These are phyloP conservation scores for Pammene aurita DNA, from an alignment of 2,888 invertebrate genomes.

Conservation along the genomic window DNA sequence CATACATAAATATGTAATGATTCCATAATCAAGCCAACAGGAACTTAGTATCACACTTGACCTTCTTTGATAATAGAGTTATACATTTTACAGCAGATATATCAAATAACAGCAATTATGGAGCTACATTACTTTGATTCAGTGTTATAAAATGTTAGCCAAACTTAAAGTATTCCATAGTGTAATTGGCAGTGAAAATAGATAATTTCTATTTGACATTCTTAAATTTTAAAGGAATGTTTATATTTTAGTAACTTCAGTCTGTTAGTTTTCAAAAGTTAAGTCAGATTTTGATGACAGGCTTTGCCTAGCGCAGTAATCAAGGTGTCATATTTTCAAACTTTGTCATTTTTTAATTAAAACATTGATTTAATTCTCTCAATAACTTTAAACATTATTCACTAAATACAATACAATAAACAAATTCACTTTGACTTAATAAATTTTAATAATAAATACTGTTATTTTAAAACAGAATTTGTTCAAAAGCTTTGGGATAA, in stretches of 20 bases:
- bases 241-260: neutral
- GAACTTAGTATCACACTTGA: slow-evolving; percentile 12
- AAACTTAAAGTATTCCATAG: too few species aligned
- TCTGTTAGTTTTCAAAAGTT: too few species aligned
- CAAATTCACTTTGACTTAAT: too few species aligned
- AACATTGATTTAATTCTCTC: too few species aligned
- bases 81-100: neutral
- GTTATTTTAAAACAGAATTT: neutral
- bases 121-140: too few species aligned
- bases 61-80: neutral
- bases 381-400: neutral
- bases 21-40: slow-evolving; percentile 11
- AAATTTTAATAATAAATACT: neutral
- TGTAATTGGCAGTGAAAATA: too few species aligned
- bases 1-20: neutral
- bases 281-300: neutral
- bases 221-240: too few species aligned
- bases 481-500: neutral
- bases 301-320: too few species aligned
- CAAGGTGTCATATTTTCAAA: too few species aligned
- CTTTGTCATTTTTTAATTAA: too few species aligned
- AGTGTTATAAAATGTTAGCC: too few species aligned
- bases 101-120: neutral
- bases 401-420: neutral
- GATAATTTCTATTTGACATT: too few species aligned